Evolutionary conservation across 2,113 vertebrate genomes (phyloP).

Genomic region (Barnardius zonarius): DNA sequence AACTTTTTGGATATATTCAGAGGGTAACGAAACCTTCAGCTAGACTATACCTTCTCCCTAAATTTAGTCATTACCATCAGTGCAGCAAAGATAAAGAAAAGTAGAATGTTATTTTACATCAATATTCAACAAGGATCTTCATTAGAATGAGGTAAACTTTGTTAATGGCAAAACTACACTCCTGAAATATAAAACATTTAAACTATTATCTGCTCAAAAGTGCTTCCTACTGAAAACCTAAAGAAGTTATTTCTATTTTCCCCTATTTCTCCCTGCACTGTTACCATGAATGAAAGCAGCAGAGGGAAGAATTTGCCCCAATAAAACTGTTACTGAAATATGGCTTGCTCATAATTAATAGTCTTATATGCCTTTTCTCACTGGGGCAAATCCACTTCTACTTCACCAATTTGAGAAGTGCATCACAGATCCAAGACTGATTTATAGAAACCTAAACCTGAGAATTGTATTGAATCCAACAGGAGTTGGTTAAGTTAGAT

Average conservation of each 20-base stretch:
- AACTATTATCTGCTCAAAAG: neutral
- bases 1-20: neutral
- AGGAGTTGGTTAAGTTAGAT: neutral
- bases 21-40: neutral
- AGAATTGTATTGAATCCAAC: neutral
- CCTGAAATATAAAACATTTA: neutral
- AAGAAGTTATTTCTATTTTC: neutral
- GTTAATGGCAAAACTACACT: neutral
- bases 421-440: neutral
- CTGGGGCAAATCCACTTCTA: neutral
- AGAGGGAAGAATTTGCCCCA: neutral
- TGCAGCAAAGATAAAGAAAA: neutral
- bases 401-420: neutral
- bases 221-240: neutral
- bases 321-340: neutral
- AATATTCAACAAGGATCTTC: neutral
- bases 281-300: neutral
- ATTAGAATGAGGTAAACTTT: neutral
- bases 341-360: neutral
- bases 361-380: neutral
- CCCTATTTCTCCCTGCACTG: neutral
- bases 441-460: neutral
- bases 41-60: neutral
- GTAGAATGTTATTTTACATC: neutral
- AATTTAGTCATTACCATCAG: conserved; percentile 1